Evolutionary conservation across 2,797 vertebrate genomes (phyloP), one percentile per base, ranked within the genome.

Genomic region (Brachyrhaphis roseni): DNA sequence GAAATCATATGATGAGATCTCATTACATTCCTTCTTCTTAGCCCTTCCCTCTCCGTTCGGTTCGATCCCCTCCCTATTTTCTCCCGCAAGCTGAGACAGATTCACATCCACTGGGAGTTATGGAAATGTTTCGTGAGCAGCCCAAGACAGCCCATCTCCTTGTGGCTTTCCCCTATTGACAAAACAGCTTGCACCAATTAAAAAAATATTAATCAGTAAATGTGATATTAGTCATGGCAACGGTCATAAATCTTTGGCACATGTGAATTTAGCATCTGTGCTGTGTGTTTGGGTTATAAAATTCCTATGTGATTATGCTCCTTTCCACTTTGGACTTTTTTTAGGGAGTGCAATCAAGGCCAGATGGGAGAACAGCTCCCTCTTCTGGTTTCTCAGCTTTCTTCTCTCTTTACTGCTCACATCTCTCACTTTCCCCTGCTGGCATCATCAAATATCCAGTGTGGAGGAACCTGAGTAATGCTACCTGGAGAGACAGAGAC

Each of bases 61-160:
- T 77, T 89, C 70, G 76, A 82, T 85, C 91, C 94, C 94, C 93
- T 92, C 93, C 92, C 92, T 91, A 41, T 88, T 89, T 87, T 91
- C 87, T 92, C 90, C 89, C 94, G 86, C 94, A 95, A 94, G 94
- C 91, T 76, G 82, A 88, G 90, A 92, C 94, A 94, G 87, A 95
- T 94, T 92, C 89, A 82, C 87, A 87, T 82, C 87, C 89, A 91
- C 92, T 89, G 82, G 88, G 80, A 92, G 77, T 89, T 88, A 91
- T 87, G 81, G 84, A 87, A 87, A 80, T 72, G 81, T 87, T 90
- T 86, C 76, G 85, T 73, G 80, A 89, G 73, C 68, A 43, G 41
- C 41, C 41, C 10, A 59, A 75, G 53, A 45, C 76, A 3, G 64
- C 62, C 77, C 71, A 72, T 70, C 74, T 86, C 78, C 46, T 72